These are phyloP conservation scores for Pomatorhinus ruficollis DNA, from an alignment of 2,113 vertebrate species.

Conservation along the genomic window DNA sequence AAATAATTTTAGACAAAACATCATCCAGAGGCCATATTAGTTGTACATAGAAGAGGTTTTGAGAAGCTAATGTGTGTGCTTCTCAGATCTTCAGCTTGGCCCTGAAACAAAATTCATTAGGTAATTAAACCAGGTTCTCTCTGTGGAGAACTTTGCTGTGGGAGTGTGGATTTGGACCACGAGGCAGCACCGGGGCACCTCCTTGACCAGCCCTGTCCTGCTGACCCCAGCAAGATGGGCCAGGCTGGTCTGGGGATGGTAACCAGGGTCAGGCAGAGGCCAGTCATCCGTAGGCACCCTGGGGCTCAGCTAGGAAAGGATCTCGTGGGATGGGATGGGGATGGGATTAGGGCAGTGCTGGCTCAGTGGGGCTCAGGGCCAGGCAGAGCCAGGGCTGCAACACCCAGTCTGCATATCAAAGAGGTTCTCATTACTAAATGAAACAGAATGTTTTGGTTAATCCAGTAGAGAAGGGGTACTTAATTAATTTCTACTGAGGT, in stretches of 20 bases:
- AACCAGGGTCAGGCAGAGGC: not conserved
- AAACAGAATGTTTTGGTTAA: conserved; percentile 20
- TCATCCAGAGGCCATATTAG: not conserved
- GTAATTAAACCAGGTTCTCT: not conserved
- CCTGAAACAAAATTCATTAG: not conserved
- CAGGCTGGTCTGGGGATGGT: not conserved
- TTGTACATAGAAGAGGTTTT: not conserved
- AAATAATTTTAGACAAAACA: not conserved
- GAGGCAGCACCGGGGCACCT: not conserved
- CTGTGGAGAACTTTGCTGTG: not conserved
- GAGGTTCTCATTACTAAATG: not conserved
- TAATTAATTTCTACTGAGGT: conserved; percentile 44
- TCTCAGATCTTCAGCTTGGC: not conserved
- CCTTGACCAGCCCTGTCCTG: not conserved
- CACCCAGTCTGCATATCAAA: not conserved
- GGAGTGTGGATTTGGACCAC: not conserved
- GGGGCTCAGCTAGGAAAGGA: not conserved
- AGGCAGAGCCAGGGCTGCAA: not conserved
- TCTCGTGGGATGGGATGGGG: not conserved
- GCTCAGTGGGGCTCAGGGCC: accelerated
- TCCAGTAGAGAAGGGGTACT: conserved; percentile 12
- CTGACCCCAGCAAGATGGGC: not conserved
- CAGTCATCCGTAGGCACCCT: accelerated
- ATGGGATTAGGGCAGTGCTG: accelerated
- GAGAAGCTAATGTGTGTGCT: not conserved